A percentile compares a stretch with the other conserved stretches of the same genome.
Evolutionary conservation across 1,140 invertebrate species (phyloP).

Genomic region (Penaeus vannamei): DNA sequence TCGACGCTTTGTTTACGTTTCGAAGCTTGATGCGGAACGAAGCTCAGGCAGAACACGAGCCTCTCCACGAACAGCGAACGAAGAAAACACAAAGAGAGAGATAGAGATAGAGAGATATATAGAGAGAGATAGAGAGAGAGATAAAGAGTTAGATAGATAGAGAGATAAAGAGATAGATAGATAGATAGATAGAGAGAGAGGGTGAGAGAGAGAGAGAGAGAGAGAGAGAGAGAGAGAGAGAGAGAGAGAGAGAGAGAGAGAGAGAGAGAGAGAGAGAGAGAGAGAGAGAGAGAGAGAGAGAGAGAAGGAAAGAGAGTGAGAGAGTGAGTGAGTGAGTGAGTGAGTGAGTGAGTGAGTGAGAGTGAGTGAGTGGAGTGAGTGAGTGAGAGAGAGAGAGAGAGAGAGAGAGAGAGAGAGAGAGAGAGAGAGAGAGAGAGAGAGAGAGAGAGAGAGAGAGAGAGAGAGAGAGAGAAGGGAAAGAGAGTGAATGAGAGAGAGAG

Average conservation of each 20-base stretch:
- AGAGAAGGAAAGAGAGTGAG: too few species aligned
- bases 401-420: background rate
- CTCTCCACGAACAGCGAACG: too few species aligned
- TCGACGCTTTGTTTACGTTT: too few species aligned
- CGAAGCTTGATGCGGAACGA: too few species aligned
- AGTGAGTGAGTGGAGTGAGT: background rate
- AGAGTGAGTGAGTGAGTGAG: too few species aligned
- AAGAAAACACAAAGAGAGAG: too few species aligned
- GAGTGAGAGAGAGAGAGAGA: slow-evolving; percentile 44
- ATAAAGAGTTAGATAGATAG: background rate
- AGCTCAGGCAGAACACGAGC: too few species aligned
- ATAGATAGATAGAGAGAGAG: background rate
- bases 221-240: slow-evolving; percentile 42
- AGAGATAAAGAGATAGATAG: background rate
- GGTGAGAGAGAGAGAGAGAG: slow-evolving; percentile 36
- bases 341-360: background rate
- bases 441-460: too few species aligned
- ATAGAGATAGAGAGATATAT: too few species aligned
- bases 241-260: background rate
- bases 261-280: too few species aligned
- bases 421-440: background rate
- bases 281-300: too few species aligned
- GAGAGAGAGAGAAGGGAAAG: background rate
- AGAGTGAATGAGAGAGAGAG: background rate
- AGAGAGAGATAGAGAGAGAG: too few species aligned